Base-by-base conservation (phyloP, 1,140 invertebrate species). In the Trachymyrmex cornetzi region DNA sequence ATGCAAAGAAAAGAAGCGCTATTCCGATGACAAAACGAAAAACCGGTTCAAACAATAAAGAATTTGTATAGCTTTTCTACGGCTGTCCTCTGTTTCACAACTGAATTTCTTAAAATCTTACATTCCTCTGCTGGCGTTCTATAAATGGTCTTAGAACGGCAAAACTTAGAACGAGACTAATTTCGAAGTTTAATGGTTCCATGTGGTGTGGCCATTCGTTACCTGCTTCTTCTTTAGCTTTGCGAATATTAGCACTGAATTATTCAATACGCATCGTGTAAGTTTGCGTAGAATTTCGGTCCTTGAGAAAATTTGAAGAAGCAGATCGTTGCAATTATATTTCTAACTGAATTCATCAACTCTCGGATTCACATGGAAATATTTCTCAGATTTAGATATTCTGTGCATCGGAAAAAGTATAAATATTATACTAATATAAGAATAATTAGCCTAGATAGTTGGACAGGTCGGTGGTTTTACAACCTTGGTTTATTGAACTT, bases 211-310 rank as follows among this genome's bases (percentile, higher is more conserved):
- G 2, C 0, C 69, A 44, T 48, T n/a, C 55, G 69, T 69, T 50
- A 50, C 22, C n/a, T 50, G 38, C n/a, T n/a, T 84, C 75, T 74
- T 84, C 55, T 61, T 75, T 48, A 82, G 38, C 48, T 82, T 84
- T 27, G 27, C 27, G 12, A 22, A 12, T 61, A 69, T 81, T 81
- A 71, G 38, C 67, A 38, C 53, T 82, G 80, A 84, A 50, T 84
- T 84, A 75, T 84, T 84, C 69, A 75, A 75, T 44, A 14, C 55
- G 19, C 50, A 71, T 81, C 66, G 66, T 59, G 34, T 81, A 57
- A 59, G 34, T n/a, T 34, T 59, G 50, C 34, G 22, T 50, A 48
- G 50, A 81, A 81, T 22, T 50, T 69, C 22, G 64, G 64, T 81
- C 50, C 50, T 81, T 24, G 64, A 44, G 48, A 81, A 53, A n/a